Evolutionary conservation across 2,113 vertebrate genomes (phyloP), one percentile per base, ranked within the genome.

Genomic region (Catagonus wagneri): DNA sequence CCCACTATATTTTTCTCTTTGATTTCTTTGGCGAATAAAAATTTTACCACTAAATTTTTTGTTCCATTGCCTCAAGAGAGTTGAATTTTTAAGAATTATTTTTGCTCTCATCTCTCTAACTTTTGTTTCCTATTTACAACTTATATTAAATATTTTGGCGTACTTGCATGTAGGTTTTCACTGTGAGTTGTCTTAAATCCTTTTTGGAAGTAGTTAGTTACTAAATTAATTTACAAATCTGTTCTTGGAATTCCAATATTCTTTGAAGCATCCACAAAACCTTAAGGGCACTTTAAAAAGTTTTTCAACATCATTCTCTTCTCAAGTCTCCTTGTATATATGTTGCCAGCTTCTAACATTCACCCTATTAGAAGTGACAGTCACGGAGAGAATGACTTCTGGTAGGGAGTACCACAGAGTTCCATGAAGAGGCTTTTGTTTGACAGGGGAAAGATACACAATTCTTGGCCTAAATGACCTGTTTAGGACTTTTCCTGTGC

Each of bases 1-100:
- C 5, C 29, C 52, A 39, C 1, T 63, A 10, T 68, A 16, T 71
- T 93, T 16, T 90, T 90, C 36, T 75, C 58, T 54, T 75, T 69
- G 32, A 29, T 86, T 20, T 85, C 27, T 15, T 32, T 63, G 23
- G 60, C 83, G 23, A 75, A n/a, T 68, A 88, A 32, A 12, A 68
- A 93, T 90, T 61, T 58, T 32, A 63, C 66, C 60, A 89, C 65
- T 34, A 89, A 93, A 54, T 74, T 95, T 92, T 91, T 9, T 85
- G 50, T 60, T 74, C 27, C 76, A 56, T 76, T 84, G 34, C 9
- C 36, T 93, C 44, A 93, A 27, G 29, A 60, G 23, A 68, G 32
- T 65, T 44, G 44, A 44, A 44, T 44, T 44, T 8, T 83, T 88
- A 74, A 85, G 44, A 76, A 71, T 69, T 69, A 5, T 63, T 83